A percentile compares a stretch with the other conserved stretches of the same genome.
Evolutionary conservation across 2,797 vertebrate species (phyloP).

Genomic region (Sebastes iracundus): DNA sequence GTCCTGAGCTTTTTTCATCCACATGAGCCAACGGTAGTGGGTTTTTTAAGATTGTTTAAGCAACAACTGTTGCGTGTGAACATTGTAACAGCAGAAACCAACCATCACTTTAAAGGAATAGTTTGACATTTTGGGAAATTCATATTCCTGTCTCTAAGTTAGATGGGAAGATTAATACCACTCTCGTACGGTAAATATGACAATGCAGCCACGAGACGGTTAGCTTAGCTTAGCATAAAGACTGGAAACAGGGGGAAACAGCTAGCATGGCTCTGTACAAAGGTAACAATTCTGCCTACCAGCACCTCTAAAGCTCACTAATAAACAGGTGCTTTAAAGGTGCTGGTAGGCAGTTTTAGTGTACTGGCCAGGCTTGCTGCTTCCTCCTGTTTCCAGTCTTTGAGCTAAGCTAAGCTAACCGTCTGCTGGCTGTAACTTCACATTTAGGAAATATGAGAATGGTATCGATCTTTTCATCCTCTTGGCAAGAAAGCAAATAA

Average conservation of each 20-base stretch:
- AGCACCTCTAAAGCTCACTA: background rate
- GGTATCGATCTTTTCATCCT: background rate
- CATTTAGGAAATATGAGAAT: background rate
- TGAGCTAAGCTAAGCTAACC: background rate
- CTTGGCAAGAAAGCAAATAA: background rate
- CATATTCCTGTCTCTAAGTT: background rate
- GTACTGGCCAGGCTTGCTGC: background rate
- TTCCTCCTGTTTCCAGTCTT: background rate
- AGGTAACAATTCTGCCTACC: background rate
- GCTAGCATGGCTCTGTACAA: background rate
- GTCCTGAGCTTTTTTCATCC: conserved; percentile 41
- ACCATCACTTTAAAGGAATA: background rate
- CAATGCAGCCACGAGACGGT: background rate
- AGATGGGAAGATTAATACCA: background rate
- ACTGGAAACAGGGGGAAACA: background rate
- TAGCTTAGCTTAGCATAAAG: background rate
- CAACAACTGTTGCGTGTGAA: background rate
- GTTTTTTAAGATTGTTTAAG: background rate
- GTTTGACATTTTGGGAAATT: background rate
- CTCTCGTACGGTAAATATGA: background rate
- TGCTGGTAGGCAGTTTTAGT: background rate
- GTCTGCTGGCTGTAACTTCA: background rate
- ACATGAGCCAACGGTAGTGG: conserved; percentile 1
- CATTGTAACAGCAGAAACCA: conserved; percentile 28
- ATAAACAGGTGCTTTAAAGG: background rate